Evolutionary conservation across 2,797 vertebrate species (phyloP).

Genomic region (Orestias chungarensis): DNA sequence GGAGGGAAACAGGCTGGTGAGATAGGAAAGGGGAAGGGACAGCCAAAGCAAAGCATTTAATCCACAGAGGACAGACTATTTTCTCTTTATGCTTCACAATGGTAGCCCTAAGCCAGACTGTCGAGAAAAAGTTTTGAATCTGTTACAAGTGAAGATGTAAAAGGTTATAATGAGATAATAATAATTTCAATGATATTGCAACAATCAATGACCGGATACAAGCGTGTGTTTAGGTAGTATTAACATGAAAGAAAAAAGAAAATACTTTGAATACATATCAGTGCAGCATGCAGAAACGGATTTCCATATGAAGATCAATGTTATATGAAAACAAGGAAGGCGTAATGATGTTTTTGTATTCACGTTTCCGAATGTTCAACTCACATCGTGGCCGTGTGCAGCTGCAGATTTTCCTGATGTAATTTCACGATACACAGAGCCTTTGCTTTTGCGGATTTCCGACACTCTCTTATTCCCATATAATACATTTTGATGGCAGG

Average conservation of each 20-base stretch:
- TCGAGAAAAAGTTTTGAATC: too few relatives aligned
- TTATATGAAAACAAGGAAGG: not conserved
- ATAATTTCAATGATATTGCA: not conserved
- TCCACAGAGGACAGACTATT: not conserved
- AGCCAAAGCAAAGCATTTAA: not conserved
- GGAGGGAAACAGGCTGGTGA: too few relatives aligned
- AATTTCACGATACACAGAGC: not conserved
- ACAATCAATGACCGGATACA: not conserved
- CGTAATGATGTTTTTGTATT: not conserved
- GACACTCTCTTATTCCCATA: not conserved
- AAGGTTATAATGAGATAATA: too few relatives aligned
- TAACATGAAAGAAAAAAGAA: conserved; percentile 22
- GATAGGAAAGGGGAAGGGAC: too few relatives aligned
- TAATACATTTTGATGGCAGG: not conserved
- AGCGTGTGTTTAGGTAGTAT: conserved; percentile 20
- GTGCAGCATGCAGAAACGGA: conserved; percentile 2
- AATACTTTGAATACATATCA: conserved; percentile 14
- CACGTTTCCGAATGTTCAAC: not conserved
- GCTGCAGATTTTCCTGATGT: not conserved
- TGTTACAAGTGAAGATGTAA: too few relatives aligned
- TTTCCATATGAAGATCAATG: not conserved
- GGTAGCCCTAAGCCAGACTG: too few relatives aligned
- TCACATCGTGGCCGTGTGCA: not conserved
- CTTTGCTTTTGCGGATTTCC: not conserved
- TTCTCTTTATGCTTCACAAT: too few relatives aligned